phyloP scores from a whole-genome alignment of 2,888 invertebrate genomes.

The Eupithecia tripunctaria region DNA sequence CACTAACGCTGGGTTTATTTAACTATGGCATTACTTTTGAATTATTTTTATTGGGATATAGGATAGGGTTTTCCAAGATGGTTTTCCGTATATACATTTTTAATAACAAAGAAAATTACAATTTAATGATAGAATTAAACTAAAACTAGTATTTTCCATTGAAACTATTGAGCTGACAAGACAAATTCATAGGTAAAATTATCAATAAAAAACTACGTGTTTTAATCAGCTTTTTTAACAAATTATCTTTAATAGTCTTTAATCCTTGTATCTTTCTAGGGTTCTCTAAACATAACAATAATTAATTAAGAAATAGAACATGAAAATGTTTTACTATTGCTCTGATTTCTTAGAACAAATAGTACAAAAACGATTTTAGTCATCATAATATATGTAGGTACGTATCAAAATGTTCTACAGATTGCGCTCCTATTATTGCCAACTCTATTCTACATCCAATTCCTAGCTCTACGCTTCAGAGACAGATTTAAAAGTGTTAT shows the following conservation, averaged over 20 bases:
- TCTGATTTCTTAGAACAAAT: not conserved
- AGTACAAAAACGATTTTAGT: not conserved
- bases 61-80: not conserved
- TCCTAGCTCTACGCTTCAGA: not conserved
- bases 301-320: not conserved
- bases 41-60: not conserved
- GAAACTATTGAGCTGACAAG: not conserved
- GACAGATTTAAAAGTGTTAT: conserved; percentile 43
- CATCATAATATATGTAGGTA: not conserved
- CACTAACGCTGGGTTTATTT: no score
- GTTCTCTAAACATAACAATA: not conserved
- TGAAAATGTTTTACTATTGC: not conserved
- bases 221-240: not conserved
- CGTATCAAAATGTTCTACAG: not conserved
- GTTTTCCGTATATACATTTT: not conserved
- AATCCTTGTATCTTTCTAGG: not conserved
- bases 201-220: not conserved
- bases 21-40: no score
- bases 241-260: not conserved
- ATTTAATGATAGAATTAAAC: no score
- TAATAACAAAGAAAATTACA: no score
- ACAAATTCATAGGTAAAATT: not conserved
- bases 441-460: not conserved
- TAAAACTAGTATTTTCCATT: no score
- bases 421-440: not conserved